Evolutionary conservation across 1,140 invertebrate species (phyloP), one percentile per base, ranked within the genome.

Genomic region (Megalonaias nervosa): DNA sequence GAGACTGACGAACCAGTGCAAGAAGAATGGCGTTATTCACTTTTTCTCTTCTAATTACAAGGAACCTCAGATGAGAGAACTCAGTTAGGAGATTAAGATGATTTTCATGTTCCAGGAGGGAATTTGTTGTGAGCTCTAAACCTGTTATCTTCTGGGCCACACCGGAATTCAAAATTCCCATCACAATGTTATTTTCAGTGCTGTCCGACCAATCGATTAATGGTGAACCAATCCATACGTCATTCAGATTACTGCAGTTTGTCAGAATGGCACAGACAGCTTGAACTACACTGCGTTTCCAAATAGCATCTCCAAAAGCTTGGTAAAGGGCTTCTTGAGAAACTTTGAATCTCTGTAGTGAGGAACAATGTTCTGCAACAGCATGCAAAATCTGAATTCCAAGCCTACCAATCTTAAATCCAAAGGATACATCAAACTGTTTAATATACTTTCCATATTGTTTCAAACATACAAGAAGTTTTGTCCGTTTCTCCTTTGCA

Each of bases 371-470:
- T 64, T 82, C 67, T 21, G 73, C 75, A 38, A 84, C 74, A 0
- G 80, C 79, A 66, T 80, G 67, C 19, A 83, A 64, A 21, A 84
- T 84, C 38, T 81, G 71, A 59, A 79, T 64, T 16, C 81, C 83
- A 57, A 65, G 75, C 71, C 80, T 75, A 21, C 60, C 74, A 57
- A 82, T 69, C 31, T 74, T 64, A 75, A 76, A 75, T 19, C 77
- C 79, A 80, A 82, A 84, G 13, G 58, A 70, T 16, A 84, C 56
- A 59, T 79, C 69, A 19, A 84, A 74, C 26, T 71, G 65, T 61
- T 73, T 80, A 62, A 84, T 76, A 67, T 74, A 81, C 61, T 79
- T 77, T 57, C 83, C 83, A 81, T 81, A 84, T 21, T 75, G 60
- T 76, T 84, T 82, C 13, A 84, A 58, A 65, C 81, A 82, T 31